Conservation (phyloP, 1,140 invertebrate genomes). For the Drosophila mayri region DNA sequence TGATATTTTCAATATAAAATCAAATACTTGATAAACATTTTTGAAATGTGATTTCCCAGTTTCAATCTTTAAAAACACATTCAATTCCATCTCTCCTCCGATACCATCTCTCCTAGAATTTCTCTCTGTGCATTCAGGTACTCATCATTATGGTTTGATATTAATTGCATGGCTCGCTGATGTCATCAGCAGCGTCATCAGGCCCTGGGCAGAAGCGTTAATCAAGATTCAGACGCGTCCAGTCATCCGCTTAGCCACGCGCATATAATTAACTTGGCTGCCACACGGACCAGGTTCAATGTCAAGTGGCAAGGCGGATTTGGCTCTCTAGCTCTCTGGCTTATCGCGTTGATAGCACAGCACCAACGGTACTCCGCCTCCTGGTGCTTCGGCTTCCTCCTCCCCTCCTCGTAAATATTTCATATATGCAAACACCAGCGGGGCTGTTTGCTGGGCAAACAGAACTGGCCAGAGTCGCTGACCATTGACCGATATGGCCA, state of each 20-base stretch:
- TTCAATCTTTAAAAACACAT: too few species aligned
- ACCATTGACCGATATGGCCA: constrained; percentile 75
- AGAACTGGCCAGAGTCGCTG: constrained; percentile 69
- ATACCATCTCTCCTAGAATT: neutral
- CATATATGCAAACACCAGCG: constrained; percentile 71
- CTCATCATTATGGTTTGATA: constrained; percentile 71
- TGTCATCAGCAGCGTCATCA: constrained; percentile 69
- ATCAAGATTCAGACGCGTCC: constrained; percentile 70
- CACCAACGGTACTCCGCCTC: constrained; percentile 53
- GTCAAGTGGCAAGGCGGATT: constrained; percentile 67
- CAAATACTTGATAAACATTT: too few species aligned
- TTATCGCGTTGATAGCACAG: constrained; percentile 67
- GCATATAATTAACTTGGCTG: constrained; percentile 79
- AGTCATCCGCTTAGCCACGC: constrained; percentile 68
- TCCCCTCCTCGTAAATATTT: constrained; percentile 62
- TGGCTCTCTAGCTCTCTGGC: constrained; percentile 24
- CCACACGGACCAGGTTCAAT: constrained; percentile 68
- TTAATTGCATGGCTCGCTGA: constrained; percentile 74
- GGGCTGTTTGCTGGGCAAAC: constrained; percentile 64
- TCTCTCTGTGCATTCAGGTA: constrained; percentile 17
- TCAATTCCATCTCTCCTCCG: too few species aligned
- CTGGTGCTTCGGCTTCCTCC: neutral
- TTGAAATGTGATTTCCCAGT: too few species aligned
- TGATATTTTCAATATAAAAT: too few species aligned
- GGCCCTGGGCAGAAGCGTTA: constrained; percentile 52